Evolutionary conservation across 2,888 invertebrate species (phyloP), one percentile per base, ranked within the genome.

Genomic region (Leucophenga maculata): DNA sequence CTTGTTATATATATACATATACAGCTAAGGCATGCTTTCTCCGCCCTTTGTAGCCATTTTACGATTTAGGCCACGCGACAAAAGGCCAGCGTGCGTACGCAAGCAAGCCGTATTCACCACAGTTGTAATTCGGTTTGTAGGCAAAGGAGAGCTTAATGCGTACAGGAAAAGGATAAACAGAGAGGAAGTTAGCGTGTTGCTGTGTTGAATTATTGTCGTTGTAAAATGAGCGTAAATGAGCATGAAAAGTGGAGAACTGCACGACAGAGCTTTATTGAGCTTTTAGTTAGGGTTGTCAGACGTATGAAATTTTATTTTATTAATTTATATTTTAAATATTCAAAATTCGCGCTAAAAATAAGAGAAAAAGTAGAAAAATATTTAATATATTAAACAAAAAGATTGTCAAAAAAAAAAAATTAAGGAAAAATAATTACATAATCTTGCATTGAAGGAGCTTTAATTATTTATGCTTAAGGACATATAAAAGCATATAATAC

Each of bases 61-160:
- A 55, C 69, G 65, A 46, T 52, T 32, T 64, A 46, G 62, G 48
- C 18, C 69, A 73, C 76, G 79, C 76, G 76, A 69, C 72, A 68
- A 66, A 71, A 69, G 69, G 18, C 44, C 62, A 18, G 60, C 52
- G 11, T 39, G 65, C 44, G 57, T 69, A 69, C 68, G 48, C 20
- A 68, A 75, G 62, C 62, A 8, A 22, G 11, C 6, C 22, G 44
- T 16, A 80, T 22, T 72, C 83, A 83, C 80, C 80, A 80, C 80
- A 83, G 80, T 80, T 80, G 80, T 80, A 80, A 80, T 80, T 75
- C 68, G 72, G 72, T 76, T 70, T 44, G 20, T 59, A 32, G 59
- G 69, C 20, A 13, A 18, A 20, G 22, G 54, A 11, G 39, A 11
- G 39, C 4, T 26, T 39, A 39, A 8, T 39, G 39, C 39, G 39